Conservation (phyloP, 2,113 vertebrate species). For the Amblyornis subalaris region DNA sequence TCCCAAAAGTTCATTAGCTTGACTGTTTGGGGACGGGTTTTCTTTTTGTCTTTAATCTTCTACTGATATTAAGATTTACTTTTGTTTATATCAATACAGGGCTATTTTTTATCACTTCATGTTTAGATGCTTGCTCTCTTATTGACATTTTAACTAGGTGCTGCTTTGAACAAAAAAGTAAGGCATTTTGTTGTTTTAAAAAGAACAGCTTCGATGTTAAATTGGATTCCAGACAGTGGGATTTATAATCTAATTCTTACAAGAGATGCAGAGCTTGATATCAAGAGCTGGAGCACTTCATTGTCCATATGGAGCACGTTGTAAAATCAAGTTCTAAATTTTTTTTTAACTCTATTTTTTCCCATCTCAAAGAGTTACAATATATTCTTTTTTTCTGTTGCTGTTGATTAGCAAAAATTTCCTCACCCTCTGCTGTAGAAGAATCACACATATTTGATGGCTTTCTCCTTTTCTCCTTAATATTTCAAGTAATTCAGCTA, state of each 20-base stretch:
- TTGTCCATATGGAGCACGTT: neutral
- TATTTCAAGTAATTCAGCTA: constrained; percentile 24
- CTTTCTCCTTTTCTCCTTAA: constrained; percentile 10
- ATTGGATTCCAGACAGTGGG: neutral
- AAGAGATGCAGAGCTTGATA: neutral
- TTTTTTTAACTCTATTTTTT: neutral
- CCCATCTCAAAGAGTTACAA: neutral
- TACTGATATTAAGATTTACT: neutral
- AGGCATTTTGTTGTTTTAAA: neutral
- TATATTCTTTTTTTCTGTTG: neutral
- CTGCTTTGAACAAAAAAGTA: neutral
- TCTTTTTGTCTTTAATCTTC: constrained; percentile 5
- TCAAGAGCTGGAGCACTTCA: neutral
- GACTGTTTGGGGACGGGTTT: neutral
- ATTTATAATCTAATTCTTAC: constrained; percentile 15
- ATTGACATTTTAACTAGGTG: neutral
- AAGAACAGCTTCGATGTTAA: neutral
- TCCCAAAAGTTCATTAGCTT: constrained; percentile 1
- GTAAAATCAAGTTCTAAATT: neutral
- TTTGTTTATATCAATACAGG: neutral
- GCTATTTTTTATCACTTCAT: neutral
- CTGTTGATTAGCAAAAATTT: neutral
- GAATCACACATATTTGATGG: neutral
- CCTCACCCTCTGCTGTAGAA: neutral
- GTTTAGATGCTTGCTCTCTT: neutral